phyloP scores from a whole-genome alignment of 2,888 invertebrate species.

The Polyploca ridens region DNA sequence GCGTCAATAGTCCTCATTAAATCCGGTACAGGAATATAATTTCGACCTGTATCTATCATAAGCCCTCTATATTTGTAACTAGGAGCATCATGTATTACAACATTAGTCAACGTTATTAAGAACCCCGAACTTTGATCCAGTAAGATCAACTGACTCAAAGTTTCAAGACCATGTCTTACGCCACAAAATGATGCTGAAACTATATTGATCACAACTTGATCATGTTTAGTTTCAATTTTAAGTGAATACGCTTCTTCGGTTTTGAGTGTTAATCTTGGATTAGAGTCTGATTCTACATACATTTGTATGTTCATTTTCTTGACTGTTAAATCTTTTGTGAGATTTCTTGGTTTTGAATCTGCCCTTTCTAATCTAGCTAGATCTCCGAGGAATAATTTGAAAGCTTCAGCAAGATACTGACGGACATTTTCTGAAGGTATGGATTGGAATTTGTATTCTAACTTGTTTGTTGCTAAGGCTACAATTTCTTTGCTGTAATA shows the following conservation, averaged over 20 bases:
- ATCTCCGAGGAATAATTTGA: constrained; percentile 77
- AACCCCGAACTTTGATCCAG: constrained; percentile 87
- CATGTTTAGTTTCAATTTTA: constrained; percentile 70
- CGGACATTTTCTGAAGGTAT: constrained; percentile 60
- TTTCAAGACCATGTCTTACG: constrained; percentile 89
- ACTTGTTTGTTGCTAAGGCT: constrained; percentile 79
- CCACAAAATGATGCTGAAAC: constrained; percentile 88
- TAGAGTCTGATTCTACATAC: constrained; percentile 79
- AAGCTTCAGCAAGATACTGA: constrained; percentile 68
- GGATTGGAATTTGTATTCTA: constrained; percentile 77
- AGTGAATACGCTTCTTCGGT: constrained; percentile 90
- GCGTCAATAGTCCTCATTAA: constrained; percentile 90
- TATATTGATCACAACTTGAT: constrained; percentile 79
- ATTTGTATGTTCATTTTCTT: constrained; percentile 73
- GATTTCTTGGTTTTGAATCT: constrained; percentile 42
- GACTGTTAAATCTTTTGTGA: constrained; percentile 38
- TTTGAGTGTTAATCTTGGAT: constrained; percentile 84
- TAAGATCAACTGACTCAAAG: constrained; percentile 90
- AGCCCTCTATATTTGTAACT: constrained; percentile 91
- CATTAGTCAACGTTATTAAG: constrained; percentile 86
- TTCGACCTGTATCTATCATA: constrained; percentile 95
- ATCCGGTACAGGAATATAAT: constrained; percentile 90
- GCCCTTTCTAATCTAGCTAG: constrained; percentile 73
- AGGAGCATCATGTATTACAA: constrained; percentile 90
- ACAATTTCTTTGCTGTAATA: constrained; percentile 85